These are phyloP conservation scores for Teleogryllus oceanicus DNA, from an alignment of 2,888 invertebrate species.

Conservation along the genomic window DNA sequence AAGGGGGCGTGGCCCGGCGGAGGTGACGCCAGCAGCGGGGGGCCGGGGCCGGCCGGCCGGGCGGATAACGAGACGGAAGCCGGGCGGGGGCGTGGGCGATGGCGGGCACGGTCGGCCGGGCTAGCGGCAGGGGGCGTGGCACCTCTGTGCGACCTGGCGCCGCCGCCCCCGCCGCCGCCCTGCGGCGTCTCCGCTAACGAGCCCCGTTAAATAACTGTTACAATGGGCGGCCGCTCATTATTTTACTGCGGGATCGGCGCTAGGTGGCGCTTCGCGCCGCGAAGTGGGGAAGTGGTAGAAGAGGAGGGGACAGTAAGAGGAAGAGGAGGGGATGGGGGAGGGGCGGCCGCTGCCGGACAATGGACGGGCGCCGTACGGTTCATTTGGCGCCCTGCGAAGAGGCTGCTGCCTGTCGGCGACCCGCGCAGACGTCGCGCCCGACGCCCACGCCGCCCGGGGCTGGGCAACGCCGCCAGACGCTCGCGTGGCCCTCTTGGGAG, in stretches of 20 bases:
- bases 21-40: not conserved
- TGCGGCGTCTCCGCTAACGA: not conserved
- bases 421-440: too few species aligned
- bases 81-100: not conserved
- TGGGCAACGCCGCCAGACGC: too few species aligned
- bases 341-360: too few species aligned
- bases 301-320: too few species aligned
- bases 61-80: conserved; percentile 4
- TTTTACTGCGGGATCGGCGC: not conserved
- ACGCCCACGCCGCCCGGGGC: too few species aligned
- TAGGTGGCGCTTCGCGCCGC: not conserved
- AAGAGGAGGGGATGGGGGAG: too few species aligned
- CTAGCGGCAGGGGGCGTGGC: not conserved
- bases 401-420: too few species aligned
- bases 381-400: too few species aligned
- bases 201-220: conserved; percentile 3
- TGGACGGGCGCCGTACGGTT: too few species aligned
- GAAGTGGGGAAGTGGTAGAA: not conserved
- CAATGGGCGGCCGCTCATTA: conserved; percentile 3
- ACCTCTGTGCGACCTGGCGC: conserved; percentile 24
- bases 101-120: too few species aligned
- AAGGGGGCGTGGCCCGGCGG: not conserved
- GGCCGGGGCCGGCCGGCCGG: not conserved
- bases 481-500: too few species aligned
- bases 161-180: not conserved